Evolutionary conservation across 2,797 vertebrate species (phyloP), one percentile per base, ranked within the genome.

Genomic region (Aulostomus chinensis): DNA sequence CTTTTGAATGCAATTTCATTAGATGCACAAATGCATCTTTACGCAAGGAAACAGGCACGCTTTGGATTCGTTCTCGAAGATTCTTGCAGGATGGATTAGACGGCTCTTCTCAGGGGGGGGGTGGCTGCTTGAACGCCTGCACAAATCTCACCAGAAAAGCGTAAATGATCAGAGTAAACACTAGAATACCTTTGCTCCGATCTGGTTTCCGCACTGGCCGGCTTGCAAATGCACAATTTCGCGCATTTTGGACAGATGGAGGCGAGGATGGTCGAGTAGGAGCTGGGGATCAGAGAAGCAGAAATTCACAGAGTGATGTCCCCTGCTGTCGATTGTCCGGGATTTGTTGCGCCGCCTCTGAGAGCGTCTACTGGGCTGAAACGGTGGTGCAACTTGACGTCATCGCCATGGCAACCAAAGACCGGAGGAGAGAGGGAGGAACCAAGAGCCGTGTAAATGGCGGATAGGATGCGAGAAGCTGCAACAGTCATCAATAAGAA

Each of bases 141-240:
- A 35, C 10, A 17, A 3, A 1, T 17, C 16, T 24, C 11, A 26
- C 2, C n/a, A n/a, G 22, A 14, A 31, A 5, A 33, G 16, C n/a
- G 9, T 8, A 29, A 34, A 29, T n/a, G n/a, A n/a, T n/a, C n/a
- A n/a, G n/a, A 43, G 2, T 3, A 9, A 2, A 21, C 4, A 17
- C 10, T 15, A 5, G 7, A 26, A 30, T 89, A 90, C 88, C 91
- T 90, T 91, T 1, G 89, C 93, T 56, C 88, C 90, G 54, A 91
- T 91, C 73, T 91, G 89, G 86, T 94, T 89, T 38, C 94, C 94
- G 78, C 94, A 96, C 73, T 96, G 94, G 36, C 94, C 95, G 59
- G 94, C 95, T 78, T 96, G 94, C 76, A 95, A 88, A 81, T 96
- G 94, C 79, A 96, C 94, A 68, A 95, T 95, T 80, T 96, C 94